Base-by-base conservation (phyloP, 2,113 vertebrate genomes). In the Uria aalge region DNA sequence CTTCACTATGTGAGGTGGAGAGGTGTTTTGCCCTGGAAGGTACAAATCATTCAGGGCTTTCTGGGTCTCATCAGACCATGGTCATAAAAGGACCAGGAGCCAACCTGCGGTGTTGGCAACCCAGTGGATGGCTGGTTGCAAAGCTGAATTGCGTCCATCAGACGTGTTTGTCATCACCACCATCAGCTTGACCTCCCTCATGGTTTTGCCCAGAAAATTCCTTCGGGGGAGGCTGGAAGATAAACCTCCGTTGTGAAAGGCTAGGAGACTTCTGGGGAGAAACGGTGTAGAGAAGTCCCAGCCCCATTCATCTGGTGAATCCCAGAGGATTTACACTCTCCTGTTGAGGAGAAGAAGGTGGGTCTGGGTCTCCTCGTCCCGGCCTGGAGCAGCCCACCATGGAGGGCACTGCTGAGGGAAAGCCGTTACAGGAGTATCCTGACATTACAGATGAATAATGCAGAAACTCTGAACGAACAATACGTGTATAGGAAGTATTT, bases 11-110 rank as follows among this genome's bases (percentile, higher is more conserved):
- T 50, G 82, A 66, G 18, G 8, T 38, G 77, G 38, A 52, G 62
- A 34, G 36, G 6, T 34, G 27, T 34, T 66, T 71, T 43, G 16
- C 12, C 4, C 34, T 57, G 56, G 79, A 59, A 75, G n/a, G 43
- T 71, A 34, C 27, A 48, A 27, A 81, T 48, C 50, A 16, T 32
- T 85, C 21, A 21, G 43, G 23, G 8, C 30, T 75, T 71, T 76
- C 32, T 76, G 30, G 22, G 16, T 45, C 7, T 0, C 26, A 4
- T n/a, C 1, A 0, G 12, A 36, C 45, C 47, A 2, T 8, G 4
- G 63, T 60, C 34, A 48, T 57, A 71, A 27, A 24, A 85, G 57
- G 52, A 48, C 40, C 52, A 23, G 52, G 47, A 60, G 40, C 75
- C 68, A 48, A 30, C 13, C 9, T 74, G 32, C 3, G 2, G 32